Conservation (phyloP, 2,888 invertebrate species). For the Watsonalla binaria region DNA sequence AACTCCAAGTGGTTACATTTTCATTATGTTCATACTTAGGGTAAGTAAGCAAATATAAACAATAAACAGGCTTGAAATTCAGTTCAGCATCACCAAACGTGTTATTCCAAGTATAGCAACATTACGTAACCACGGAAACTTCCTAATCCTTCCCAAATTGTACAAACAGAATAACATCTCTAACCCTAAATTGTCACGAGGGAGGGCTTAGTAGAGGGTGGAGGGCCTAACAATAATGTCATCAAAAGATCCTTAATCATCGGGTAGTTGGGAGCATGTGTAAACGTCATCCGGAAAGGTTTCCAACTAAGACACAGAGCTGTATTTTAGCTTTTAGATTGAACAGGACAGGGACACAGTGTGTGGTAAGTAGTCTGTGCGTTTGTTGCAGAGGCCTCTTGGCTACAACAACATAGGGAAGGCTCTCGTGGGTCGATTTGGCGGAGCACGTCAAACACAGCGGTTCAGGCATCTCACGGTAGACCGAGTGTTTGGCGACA, state of each 20-base stretch:
- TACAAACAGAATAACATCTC: constrained; percentile 19
- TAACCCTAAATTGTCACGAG: constrained; percentile 24
- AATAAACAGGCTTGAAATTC: background rate
- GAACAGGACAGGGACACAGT: constrained; percentile 18
- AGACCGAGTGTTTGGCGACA: constrained; percentile 52
- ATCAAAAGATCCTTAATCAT: constrained; percentile 45
- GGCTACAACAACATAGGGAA: constrained; percentile 29
- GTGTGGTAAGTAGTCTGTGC: constrained; percentile 14
- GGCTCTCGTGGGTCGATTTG: constrained; percentile 51
- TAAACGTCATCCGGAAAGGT: constrained; percentile 8
- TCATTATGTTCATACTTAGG: too few species aligned
- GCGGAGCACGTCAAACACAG: constrained; percentile 52
- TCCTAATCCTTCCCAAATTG: constrained; percentile 1
- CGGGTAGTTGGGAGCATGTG: constrained; percentile 15
- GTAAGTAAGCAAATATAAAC: background rate
- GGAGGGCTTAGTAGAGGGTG: background rate
- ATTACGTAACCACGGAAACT: background rate
- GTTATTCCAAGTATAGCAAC: background rate
- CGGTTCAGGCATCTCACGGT: constrained; percentile 39
- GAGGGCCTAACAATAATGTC: constrained; percentile 31
- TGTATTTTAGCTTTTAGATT: too few species aligned
- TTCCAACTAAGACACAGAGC: constrained; percentile 10
- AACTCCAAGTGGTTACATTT: too few species aligned
- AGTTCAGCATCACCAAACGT: background rate
- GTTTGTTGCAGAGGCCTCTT: constrained; percentile 12